These are phyloP conservation scores for Drosophila mulleri DNA, from an alignment of 2,888 invertebrate species.

Conservation along the genomic window DNA sequence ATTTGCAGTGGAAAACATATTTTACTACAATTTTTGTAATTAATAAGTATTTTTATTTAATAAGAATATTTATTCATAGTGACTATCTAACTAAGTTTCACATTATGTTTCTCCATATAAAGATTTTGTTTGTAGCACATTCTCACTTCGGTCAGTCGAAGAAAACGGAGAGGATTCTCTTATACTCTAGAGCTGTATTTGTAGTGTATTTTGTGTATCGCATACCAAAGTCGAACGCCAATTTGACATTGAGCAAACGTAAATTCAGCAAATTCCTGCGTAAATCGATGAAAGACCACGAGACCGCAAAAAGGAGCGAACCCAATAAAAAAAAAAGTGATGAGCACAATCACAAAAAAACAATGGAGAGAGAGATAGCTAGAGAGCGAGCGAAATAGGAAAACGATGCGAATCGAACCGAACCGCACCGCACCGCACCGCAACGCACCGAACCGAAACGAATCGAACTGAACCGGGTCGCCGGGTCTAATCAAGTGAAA, in stretches of 20 bases:
- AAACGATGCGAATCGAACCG: slow-evolving; percentile 20
- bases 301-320: slow-evolving; percentile 33
- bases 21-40: too few species aligned
- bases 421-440: slow-evolving; percentile 8
- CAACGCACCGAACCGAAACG: slow-evolving; percentile 14
- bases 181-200: slow-evolving; percentile 14
- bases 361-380: background rate
- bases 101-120: too few species aligned
- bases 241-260: slow-evolving; percentile 78
- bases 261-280: slow-evolving; percentile 72
- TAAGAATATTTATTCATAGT: too few species aligned
- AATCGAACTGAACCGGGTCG: slow-evolving; percentile 6
- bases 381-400: background rate
- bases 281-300: slow-evolving; percentile 56
- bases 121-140: slow-evolving; percentile 4
- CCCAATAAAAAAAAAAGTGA: background rate
- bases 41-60: too few species aligned
- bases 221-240: slow-evolving; percentile 77
- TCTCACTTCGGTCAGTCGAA: background rate
- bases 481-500: slow-evolving; percentile 38
- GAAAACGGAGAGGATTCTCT: background rate
- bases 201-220: slow-evolving; percentile 31
- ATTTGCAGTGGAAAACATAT: too few species aligned
- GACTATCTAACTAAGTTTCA: too few species aligned
- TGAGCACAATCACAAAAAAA: background rate